Percentiles rank a stretch among this genome's conserved stretches.
phyloP scores from a whole-genome alignment of 2,113 vertebrate species.

The Cyanocitta stelleri region DNA sequence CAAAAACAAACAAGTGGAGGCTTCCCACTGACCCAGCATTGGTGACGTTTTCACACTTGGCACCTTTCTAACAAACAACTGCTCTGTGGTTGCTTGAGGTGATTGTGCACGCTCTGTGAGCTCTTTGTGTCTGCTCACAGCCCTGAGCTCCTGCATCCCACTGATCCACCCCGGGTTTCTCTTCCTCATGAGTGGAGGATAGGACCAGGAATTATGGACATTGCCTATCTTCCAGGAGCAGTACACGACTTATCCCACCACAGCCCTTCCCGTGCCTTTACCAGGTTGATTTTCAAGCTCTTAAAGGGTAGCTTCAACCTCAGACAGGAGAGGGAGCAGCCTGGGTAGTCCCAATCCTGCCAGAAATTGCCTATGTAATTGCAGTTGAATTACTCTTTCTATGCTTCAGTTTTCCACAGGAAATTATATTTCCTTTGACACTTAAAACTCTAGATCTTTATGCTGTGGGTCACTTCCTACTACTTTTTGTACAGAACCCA shows the following conservation, averaged over 20 bases:
- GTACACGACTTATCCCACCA: accelerated
- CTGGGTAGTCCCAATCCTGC: background rate
- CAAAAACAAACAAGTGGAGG: background rate
- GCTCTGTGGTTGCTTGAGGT: background rate
- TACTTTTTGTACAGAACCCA: background rate
- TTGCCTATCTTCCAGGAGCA: background rate
- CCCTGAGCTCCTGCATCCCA: background rate
- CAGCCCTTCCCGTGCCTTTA: background rate
- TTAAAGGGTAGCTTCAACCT: background rate
- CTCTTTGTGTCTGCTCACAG: background rate
- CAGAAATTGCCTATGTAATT: background rate
- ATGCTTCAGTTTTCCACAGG: background rate
- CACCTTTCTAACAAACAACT: background rate
- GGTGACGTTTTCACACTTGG: background rate
- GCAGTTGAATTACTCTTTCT: background rate
- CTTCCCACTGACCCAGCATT: background rate
- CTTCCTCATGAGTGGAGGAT: background rate
- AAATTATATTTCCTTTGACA: background rate
- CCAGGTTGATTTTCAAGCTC: background rate
- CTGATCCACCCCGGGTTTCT: background rate
- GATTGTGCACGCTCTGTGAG: background rate
- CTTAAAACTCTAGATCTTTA: background rate
- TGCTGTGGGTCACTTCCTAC: background rate
- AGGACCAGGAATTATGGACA: background rate
- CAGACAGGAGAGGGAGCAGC: background rate